Conservation (phyloP, 2,888 invertebrate genomes). For the Watsonalla binaria region DNA sequence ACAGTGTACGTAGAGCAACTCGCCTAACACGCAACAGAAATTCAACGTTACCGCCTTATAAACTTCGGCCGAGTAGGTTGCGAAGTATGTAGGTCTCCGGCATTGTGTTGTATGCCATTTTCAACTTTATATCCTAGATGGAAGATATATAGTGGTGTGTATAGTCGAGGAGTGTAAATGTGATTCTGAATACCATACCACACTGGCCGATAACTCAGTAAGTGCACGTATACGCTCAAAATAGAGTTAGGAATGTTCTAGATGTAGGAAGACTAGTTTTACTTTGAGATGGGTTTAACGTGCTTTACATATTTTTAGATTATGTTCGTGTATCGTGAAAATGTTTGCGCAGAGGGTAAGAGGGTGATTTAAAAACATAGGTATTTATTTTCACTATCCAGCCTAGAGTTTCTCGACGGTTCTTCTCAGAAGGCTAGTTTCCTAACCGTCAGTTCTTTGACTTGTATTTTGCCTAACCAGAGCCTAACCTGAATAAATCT, state of each 20-base stretch:
- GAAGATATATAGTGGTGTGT: not conserved
- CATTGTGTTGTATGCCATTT: conserved; percentile 4
- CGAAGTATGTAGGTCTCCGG: conserved; percentile 8
- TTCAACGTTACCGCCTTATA: conserved; percentile 27
- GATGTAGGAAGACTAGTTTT: not conserved
- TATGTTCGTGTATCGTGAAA: too few relatives aligned
- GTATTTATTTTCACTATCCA: too few relatives aligned
- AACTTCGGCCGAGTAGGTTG: conserved; percentile 18
- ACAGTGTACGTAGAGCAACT: conserved; percentile 10
- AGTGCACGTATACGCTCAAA: conserved; percentile 18
- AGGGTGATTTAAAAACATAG: too few relatives aligned
- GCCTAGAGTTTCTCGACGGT: too few relatives aligned
- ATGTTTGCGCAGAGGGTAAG: too few relatives aligned
- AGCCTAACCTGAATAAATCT: too few relatives aligned
- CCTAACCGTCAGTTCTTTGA: too few relatives aligned
- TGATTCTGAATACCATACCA: not conserved
- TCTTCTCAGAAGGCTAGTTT: too few relatives aligned
- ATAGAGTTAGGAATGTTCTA: not conserved
- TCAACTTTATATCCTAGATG: not conserved
- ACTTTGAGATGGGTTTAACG: not conserved
- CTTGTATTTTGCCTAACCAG: too few relatives aligned
- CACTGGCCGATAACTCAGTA: conserved; percentile 20
- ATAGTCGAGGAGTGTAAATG: not conserved
- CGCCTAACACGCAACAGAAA: conserved; percentile 28
- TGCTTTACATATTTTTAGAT: too few relatives aligned